Evolutionary conservation across 2,888 invertebrate species (phyloP).

Genomic region (Neoitamus cyanurus): DNA sequence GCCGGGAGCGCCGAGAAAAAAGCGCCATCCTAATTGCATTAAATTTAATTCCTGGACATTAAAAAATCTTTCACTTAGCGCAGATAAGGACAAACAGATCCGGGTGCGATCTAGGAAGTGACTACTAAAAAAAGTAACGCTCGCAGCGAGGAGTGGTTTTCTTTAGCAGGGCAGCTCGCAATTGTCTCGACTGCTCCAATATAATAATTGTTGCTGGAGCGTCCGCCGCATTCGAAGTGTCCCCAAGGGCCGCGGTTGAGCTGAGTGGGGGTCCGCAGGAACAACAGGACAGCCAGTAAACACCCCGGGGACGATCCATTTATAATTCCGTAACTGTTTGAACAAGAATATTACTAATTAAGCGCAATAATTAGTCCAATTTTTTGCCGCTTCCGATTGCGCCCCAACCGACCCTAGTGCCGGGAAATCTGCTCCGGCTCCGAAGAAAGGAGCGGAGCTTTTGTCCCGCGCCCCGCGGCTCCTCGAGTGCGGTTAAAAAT

Average conservation of each 20-base stretch:
- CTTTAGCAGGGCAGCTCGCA: slow-evolving; percentile 45
- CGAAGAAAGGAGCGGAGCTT: not conserved
- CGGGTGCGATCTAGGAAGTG: not conserved
- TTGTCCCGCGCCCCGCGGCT: not conserved
- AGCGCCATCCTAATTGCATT: slow-evolving; percentile 52
- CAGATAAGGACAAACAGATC: slow-evolving; percentile 48
- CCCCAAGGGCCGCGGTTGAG: not conserved
- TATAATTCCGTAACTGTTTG: slow-evolving; percentile 53
- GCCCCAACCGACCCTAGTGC: not conserved
- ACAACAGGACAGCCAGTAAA: slow-evolving; percentile 49
- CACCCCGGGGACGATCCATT: slow-evolving; percentile 51
- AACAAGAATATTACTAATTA: slow-evolving; percentile 54
- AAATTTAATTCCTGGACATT: slow-evolving; percentile 52
- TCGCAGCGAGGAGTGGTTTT: slow-evolving; percentile 29
- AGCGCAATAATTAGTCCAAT: slow-evolving; percentile 52
- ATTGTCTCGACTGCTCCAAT: slow-evolving; percentile 47
- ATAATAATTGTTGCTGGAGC: slow-evolving; percentile 48
- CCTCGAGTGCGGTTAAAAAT: not conserved
- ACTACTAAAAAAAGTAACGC: not conserved
- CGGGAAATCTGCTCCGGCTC: slow-evolving; percentile 43
- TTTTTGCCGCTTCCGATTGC: slow-evolving; percentile 48
- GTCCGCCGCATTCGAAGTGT: slow-evolving; percentile 3
- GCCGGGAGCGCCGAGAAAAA: slow-evolving; percentile 27
- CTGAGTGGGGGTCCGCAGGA: not conserved
- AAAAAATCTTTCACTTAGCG: slow-evolving; percentile 52